Percentiles rank a stretch among this genome's conserved stretches.
Conservation (phyloP, 2,113 vertebrate genomes). For the Zosterops pallidus region DNA sequence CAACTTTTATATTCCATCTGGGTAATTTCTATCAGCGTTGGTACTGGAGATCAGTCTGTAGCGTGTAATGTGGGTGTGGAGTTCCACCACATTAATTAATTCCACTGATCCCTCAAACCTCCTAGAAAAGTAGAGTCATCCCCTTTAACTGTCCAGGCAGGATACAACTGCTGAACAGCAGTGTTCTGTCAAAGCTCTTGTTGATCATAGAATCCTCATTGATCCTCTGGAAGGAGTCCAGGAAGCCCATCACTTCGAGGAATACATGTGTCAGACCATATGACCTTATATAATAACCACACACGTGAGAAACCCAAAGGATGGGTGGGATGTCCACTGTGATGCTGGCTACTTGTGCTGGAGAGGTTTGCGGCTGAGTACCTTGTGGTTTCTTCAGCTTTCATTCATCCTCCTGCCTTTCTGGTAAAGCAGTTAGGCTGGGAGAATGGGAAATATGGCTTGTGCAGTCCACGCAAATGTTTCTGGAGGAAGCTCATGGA, state of each 20-base stretch:
- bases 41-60: not conserved
- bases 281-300: not conserved
- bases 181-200: not conserved
- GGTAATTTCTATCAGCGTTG: not conserved
- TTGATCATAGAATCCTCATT: not conserved
- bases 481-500: not conserved
- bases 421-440: not conserved
- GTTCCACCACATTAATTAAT: not conserved
- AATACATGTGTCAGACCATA: not conserved
- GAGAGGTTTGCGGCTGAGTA: not conserved
- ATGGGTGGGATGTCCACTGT: not conserved
- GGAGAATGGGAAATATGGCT: not conserved
- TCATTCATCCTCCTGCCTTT: not conserved
- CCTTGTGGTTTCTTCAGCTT: not conserved
- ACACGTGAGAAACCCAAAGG: not conserved
- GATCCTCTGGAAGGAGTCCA: slow-evolving; percentile 21
- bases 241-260: slow-evolving; percentile 14
- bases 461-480: not conserved
- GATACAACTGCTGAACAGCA: not conserved
- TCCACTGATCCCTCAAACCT: not conserved
- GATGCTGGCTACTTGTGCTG: not conserved
- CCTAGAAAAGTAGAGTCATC: not conserved
- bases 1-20: not conserved
- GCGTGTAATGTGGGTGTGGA: accelerated
- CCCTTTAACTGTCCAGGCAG: not conserved